phyloP scores from a whole-genome alignment of 1,140 invertebrate genomes.

The Steinernema khuongi region DNA sequence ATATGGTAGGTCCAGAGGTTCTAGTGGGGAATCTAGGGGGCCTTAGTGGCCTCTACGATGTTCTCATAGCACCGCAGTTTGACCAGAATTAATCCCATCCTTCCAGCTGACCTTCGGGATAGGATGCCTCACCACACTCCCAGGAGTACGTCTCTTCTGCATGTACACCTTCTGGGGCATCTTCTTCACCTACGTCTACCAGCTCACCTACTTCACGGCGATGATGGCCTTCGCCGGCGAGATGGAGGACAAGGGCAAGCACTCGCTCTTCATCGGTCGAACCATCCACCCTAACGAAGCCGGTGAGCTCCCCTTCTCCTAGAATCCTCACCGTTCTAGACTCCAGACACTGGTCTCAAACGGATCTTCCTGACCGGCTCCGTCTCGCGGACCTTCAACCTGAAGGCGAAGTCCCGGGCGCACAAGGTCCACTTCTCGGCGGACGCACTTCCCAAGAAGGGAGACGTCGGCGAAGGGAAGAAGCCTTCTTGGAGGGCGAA shows the following conservation, averaged over 20 bases:
- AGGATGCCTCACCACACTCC: constrained; percentile 60
- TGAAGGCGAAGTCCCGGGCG: constrained; percentile 17
- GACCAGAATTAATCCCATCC: neutral
- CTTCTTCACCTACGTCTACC: constrained; percentile 61
- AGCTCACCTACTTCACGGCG: constrained; percentile 59
- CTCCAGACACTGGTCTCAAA: constrained; percentile 11
- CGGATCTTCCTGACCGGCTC: constrained; percentile 18
- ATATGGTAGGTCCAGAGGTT: constrained; percentile 54
- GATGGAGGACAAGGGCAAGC: constrained; percentile 52
- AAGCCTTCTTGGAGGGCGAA: constrained; percentile 29
- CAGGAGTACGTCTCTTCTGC: constrained; percentile 61
- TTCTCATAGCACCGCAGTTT: neutral
- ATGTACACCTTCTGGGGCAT: constrained; percentile 60
- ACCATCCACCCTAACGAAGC: constrained; percentile 14
- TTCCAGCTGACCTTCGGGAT: constrained; percentile 61
- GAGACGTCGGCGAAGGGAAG: constrained; percentile 18
- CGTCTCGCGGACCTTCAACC: constrained; percentile 27
- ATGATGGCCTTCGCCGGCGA: constrained; percentile 59
- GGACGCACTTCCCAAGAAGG: constrained; percentile 14
- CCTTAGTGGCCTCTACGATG: neutral
- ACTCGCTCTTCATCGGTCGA: constrained; percentile 42
- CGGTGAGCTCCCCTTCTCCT: neutral
- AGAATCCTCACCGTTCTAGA: neutral
- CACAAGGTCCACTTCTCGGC: constrained; percentile 5
- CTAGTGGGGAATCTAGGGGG: neutral